phyloP scores from a whole-genome alignment of 2,113 vertebrate genomes.

The Mohoua ochrocephala region DNA sequence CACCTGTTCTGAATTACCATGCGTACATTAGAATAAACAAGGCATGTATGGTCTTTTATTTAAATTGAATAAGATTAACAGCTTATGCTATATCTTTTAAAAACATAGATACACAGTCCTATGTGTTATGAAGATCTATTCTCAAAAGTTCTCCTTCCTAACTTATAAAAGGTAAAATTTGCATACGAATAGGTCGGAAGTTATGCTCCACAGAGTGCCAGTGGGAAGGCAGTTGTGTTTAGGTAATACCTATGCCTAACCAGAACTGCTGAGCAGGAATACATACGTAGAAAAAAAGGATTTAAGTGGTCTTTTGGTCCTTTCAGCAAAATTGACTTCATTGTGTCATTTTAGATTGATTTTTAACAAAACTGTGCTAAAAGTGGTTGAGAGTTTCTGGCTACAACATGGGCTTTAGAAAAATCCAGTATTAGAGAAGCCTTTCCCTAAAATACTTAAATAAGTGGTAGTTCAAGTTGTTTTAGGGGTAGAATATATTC shows the following conservation, averaged over 20 bases:
- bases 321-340: not conserved
- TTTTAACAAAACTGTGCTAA: not conserved
- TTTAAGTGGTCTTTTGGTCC: not conserved
- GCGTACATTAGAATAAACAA: not conserved
- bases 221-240: not conserved
- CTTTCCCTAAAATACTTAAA: not conserved
- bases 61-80: not conserved
- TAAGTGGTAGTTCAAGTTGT: not conserved
- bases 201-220: not conserved
- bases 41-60: not conserved
- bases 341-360: not conserved
- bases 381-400: not conserved
- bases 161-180: not conserved
- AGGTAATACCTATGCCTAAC: not conserved
- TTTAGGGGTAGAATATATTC: not conserved
- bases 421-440: not conserved
- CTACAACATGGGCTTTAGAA: not conserved
- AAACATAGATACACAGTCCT: not conserved
- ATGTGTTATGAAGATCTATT: not conserved
- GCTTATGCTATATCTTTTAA: not conserved
- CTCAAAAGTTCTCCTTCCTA: not conserved
- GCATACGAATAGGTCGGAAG: not conserved
- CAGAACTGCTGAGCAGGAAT: not conserved
- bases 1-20: not conserved
- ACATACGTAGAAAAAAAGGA: not conserved